Base-by-base conservation (phyloP, 2,113 vertebrate genomes). In the Mastomys natalensis region DNA sequence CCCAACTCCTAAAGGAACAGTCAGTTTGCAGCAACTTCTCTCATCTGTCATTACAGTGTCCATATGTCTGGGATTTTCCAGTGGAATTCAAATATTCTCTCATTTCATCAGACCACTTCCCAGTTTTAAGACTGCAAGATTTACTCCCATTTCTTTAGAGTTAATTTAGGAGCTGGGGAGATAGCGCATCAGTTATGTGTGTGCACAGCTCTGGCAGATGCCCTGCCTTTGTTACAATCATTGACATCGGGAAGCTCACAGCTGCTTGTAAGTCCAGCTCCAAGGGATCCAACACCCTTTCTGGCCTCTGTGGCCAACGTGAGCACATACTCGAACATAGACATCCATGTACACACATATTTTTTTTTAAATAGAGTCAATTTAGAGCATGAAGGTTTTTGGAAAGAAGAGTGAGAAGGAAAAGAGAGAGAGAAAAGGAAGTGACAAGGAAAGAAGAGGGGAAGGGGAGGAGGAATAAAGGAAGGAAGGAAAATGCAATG, bases 101-200 rank as follows among this genome's bases (percentile, higher is more conserved):
- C n/a, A 87, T 82, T n/a, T 96, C 78, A 58, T 91, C 17, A 96
- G 82, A 94, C 5, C 13, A 15, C 6, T 51, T 88, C n/a, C 24
- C 40, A 93, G 26, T 31, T 45, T 86, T 81, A 48, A 96, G 51
- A n/a, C 24, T 53, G n/a, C n/a, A 85, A 93, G 80, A 64, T 12
- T 29, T 89, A 24, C 15, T 74, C 8, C 12, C n/a, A 11, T 89
- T 82, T 66, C 85, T 70, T 48, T 51, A 74, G 53, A 64, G 43
- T 48, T 43, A 86, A 29, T 66, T 48, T 48, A 86, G 62, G 62
- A 48, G 60, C 17, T 48, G 10, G 43, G 66, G 62, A 34, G 19
- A 37, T 22, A 7, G 26, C 43, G 21, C 4, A 34, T 64, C 62
- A 6, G 5, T 48, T 34, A 66, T 34, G 40, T 12, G 40, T 86